phyloP scores from a whole-genome alignment of 2,797 vertebrate species.

The Sylvilagus floridanus region DNA sequence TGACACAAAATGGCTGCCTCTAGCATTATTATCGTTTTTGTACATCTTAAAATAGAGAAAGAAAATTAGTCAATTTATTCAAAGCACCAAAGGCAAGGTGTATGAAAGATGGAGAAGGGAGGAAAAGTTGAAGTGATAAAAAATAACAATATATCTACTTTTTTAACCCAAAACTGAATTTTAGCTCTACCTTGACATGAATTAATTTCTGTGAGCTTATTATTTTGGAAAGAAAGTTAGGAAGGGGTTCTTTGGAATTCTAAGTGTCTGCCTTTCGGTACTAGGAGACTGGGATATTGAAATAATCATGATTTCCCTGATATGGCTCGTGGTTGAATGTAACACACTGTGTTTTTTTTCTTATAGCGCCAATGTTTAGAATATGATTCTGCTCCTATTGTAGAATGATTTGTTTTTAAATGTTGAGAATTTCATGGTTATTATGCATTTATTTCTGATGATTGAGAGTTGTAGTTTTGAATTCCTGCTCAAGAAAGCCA shows the following conservation, averaged over 20 bases:
- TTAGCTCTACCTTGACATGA: background rate
- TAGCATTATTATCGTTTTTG: background rate
- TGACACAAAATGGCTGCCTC: background rate
- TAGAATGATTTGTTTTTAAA: conserved; percentile 45
- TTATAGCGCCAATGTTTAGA: background rate
- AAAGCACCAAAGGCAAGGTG: background rate
- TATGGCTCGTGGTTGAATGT: background rate
- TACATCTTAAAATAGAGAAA: conserved; percentile 21
- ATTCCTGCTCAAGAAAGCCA: conserved; percentile 1
- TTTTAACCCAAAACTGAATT: background rate
- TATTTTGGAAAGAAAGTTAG: background rate
- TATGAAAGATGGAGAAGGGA: background rate
- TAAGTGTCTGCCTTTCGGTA: background rate
- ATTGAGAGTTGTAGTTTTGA: conserved; percentile 14
- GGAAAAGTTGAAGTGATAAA: background rate
- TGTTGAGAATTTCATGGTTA: conserved; percentile 15
- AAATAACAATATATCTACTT: background rate
- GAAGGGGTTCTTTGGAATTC: background rate
- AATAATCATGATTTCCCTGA: background rate
- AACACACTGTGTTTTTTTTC: background rate
- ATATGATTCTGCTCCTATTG: background rate
- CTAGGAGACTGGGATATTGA: background rate
- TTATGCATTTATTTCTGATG: conserved; percentile 18
- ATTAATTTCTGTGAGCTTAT: conserved; percentile 27
- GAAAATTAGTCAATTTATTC: background rate